phyloP scores from a whole-genome alignment of 1,140 invertebrate genomes.

The Sarcophaga bullata region DNA sequence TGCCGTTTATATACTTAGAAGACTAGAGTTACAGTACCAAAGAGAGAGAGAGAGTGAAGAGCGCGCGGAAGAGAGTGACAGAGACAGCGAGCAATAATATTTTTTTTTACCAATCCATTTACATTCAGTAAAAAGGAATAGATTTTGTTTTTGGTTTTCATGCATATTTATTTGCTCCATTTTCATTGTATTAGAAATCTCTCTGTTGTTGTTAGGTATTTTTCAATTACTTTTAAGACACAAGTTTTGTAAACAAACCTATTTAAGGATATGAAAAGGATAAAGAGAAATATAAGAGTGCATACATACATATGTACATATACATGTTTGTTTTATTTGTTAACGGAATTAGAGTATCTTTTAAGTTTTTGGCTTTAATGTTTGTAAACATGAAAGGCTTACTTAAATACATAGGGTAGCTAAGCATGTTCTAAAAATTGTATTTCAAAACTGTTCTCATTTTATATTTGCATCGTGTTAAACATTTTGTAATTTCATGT shows the following conservation, averaged over 20 bases:
- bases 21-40: not conserved
- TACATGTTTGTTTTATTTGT: too few relatives aligned
- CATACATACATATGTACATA: too few relatives aligned
- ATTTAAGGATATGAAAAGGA: slow-evolving; percentile 2
- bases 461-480: too few relatives aligned
- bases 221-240: not conserved
- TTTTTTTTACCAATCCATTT: not conserved
- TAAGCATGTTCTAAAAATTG: too few relatives aligned
- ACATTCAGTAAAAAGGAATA: not conserved
- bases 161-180: not conserved
- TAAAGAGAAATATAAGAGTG: not conserved
- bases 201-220: not conserved
- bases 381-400: too few relatives aligned
- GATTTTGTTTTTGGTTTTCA: not conserved
- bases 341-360: too few relatives aligned
- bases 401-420: too few relatives aligned
- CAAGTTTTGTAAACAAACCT: slow-evolving; percentile 6
- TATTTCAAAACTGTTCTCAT: too few relatives aligned
- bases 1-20: not conserved
- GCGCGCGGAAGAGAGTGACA: slow-evolving; percentile 1
- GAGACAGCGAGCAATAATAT: not conserved
- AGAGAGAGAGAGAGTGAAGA: slow-evolving; percentile 5
- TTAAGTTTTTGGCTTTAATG: too few relatives aligned
- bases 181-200: not conserved
- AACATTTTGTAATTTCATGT: too few relatives aligned